Conservation (phyloP, 2,888 invertebrate species). For the Pammene aurita region DNA sequence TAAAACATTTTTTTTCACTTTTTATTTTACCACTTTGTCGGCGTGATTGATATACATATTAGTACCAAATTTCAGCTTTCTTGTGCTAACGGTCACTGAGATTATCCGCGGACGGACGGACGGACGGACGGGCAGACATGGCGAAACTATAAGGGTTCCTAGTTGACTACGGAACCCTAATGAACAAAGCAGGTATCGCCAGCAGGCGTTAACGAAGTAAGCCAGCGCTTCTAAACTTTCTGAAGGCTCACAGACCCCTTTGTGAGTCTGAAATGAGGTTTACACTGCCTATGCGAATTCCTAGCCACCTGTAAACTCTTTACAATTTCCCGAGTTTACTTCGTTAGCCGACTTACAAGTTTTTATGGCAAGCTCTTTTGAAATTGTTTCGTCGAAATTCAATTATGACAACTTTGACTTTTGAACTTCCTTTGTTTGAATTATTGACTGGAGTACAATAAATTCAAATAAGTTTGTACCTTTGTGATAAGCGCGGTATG, state of each 20-base stretch:
- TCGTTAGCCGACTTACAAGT: conserved; percentile 39
- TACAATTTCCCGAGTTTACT: conserved; percentile 34
- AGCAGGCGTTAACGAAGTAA: conserved; percentile 42
- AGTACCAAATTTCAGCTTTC: too few relatives aligned
- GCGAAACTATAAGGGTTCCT: too few relatives aligned
- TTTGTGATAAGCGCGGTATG: conserved; percentile 27
- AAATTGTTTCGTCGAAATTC: conserved; percentile 40
- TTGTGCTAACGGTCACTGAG: too few relatives aligned
- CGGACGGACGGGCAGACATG: too few relatives aligned
- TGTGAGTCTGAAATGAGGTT: conserved; percentile 51
- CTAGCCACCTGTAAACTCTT: conserved; percentile 43
- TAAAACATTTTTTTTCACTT: too few relatives aligned
- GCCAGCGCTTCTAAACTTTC: conserved; percentile 45
- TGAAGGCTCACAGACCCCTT: conserved; percentile 48
- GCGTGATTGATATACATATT: too few relatives aligned
- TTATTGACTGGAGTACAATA: conserved; percentile 35
- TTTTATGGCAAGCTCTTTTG: conserved; percentile 42
- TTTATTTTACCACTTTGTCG: too few relatives aligned
- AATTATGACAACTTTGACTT: conserved; percentile 37
- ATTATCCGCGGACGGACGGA: too few relatives aligned
- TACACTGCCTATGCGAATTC: conserved; percentile 43
- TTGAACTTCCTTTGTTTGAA: conserved; percentile 36
- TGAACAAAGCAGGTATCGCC: conserved; percentile 36
- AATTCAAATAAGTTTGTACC: conserved; percentile 26
- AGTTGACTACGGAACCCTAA: too few relatives aligned